These are phyloP conservation scores for Anneissia japonica DNA, from an alignment of 35 echinoderm and acorn worm genomes.

Conservation along the genomic window DNA sequence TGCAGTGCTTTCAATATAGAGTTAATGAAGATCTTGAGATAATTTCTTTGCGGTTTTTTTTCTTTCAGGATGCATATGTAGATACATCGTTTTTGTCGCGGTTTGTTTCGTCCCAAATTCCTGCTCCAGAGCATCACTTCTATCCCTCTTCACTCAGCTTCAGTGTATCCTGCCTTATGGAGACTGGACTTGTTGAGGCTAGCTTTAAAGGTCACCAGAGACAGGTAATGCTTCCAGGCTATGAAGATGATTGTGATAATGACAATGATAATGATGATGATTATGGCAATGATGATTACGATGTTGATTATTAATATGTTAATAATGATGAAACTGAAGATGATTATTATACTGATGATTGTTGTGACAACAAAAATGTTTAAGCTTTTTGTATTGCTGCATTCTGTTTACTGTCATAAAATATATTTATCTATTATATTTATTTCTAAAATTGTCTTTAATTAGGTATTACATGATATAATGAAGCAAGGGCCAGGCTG, in stretches of 20 bases:
- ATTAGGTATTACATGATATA: conserved; percentile 62
- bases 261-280: background rate
- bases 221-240: conserved; percentile 46
- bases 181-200: conserved; percentile 60
- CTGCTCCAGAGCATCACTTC: conserved; percentile 78
- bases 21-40: too few relatives aligned
- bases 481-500: conserved; percentile 43
- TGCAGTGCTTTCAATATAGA: too few relatives aligned
- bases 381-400: too few relatives aligned
- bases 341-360: too few relatives aligned
- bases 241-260: background rate
- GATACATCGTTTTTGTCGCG: conserved; percentile 41
- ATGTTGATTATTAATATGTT: too few relatives aligned
- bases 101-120: conserved; percentile 54
- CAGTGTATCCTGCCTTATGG: conserved; percentile 62
- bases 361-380: too few relatives aligned
- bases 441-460: too few relatives aligned
- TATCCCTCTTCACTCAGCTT: conserved; percentile 81
- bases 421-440: too few relatives aligned
- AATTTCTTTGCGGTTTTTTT: background rate
- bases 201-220: conserved; percentile 62
- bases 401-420: too few relatives aligned
- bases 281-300: too few relatives aligned
- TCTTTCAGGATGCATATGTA: conserved; percentile 48
- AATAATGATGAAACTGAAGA: too few relatives aligned